Base-by-base conservation (phyloP, 2,888 invertebrate species). In the Heliconius hortense region DNA sequence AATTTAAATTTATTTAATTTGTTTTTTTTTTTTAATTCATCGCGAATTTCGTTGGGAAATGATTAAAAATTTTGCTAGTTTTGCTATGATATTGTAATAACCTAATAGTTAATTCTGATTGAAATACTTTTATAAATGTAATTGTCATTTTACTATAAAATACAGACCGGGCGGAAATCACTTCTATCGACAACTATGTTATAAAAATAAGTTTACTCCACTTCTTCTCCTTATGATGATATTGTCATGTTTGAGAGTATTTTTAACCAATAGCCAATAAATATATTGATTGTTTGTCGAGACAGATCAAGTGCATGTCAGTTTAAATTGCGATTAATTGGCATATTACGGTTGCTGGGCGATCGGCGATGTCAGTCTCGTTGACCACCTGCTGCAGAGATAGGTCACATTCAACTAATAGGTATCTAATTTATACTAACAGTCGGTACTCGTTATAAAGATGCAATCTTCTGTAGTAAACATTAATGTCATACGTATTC, bases 221-320 rank as follows among this genome's bases (percentile, higher is more conserved):
- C 11, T 64, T 21, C 31, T 31, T 63, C 35, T 64, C 13, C n/a
- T 43, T 64, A 31, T 48, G 35, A 74, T 18, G 64, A 18, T 70
- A 43, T 62, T 63, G 74, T 39, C 21, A 35, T 24, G 63, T 31
- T 69, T 24, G 21, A 66, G 35, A 66, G 24, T 70, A 76, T 70
- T 75, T 78, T 76, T 77, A 75, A 73, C 68, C 64, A 69, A 72
- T 70, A 69, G 68, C 73, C 77, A 76, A 72, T 72, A 70, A 66
- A 78, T 71, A 62, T 73, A 75, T 79, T 79, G 77, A 80, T 80
- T 81, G 78, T 75, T 77, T 80, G 80, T 78, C 81, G 81, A 82
- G 84, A 84, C 83, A 81, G 85, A 82, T 86, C 83, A 85, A 87
- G 81, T 85, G 83, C 82, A 84, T 82, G 86, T 85, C 86, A 85